A percentile compares a stretch with the other conserved stretches of the same genome.
Evolutionary conservation across 2,113 vertebrate species (phyloP).

Genomic region (Jaculus jaculus): DNA sequence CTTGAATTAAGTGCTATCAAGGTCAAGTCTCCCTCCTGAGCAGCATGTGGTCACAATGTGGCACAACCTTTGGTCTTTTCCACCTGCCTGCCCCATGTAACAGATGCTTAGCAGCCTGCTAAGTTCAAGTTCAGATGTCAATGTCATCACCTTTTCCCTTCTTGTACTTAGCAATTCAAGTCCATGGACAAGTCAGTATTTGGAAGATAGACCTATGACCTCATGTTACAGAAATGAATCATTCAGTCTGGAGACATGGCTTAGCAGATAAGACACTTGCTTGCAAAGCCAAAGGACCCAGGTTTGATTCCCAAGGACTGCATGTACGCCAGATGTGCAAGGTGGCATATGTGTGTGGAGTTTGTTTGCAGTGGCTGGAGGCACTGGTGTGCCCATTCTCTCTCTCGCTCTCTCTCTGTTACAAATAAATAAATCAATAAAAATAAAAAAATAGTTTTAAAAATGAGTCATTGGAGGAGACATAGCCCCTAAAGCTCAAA

Average conservation of each 20-base stretch:
- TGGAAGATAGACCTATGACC: accelerated
- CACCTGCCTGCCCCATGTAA: accelerated
- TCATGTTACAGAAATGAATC: neutral
- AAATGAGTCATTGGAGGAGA: neutral
- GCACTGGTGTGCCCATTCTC: too few relatives aligned
- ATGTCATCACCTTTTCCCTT: neutral
- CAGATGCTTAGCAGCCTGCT: accelerated
- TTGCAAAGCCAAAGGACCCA: neutral
- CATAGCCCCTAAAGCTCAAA: neutral
- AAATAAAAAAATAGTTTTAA: too few relatives aligned
- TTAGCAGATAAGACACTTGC: neutral
- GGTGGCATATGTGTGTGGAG: too few relatives aligned
- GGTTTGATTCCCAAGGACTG: too few relatives aligned
- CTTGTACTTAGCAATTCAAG: too few relatives aligned
- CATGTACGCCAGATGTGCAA: too few relatives aligned
- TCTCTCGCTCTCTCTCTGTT: too few relatives aligned
- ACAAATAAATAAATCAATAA: too few relatives aligned
- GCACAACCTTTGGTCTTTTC: too few relatives aligned
- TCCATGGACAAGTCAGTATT: accelerated
- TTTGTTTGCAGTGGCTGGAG: too few relatives aligned
- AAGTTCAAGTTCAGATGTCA: too few relatives aligned
- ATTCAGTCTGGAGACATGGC: neutral
- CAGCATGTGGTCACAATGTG: too few relatives aligned
- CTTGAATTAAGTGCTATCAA: neutral
- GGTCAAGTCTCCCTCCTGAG: neutral